Conservation (phyloP, 1,140 invertebrate species). For the Eciton burchellii region DNA sequence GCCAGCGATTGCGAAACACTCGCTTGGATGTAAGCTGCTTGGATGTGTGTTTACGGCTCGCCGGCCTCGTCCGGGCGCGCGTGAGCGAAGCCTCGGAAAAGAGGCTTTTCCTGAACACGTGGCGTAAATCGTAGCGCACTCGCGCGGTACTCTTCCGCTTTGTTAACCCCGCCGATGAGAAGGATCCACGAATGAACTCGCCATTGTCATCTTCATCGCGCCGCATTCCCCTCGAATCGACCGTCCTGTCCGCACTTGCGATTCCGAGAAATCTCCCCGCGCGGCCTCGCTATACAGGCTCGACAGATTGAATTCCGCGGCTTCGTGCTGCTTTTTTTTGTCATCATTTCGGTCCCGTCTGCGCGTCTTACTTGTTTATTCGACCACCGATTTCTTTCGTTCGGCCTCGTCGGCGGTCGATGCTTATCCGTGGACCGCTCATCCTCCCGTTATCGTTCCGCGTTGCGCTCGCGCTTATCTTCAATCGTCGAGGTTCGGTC, state of each 20-base stretch:
- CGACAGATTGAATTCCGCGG: conserved; percentile 24
- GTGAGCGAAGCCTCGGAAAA: conserved; percentile 12
- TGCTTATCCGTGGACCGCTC: conserved; percentile 3
- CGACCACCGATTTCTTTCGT: background rate
- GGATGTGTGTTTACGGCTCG: conserved; percentile 31
- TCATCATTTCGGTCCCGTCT: background rate
- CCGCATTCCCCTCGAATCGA: conserved; percentile 9
- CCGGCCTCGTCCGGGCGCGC: conserved; percentile 2
- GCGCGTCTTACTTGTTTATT: background rate
- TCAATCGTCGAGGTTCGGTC: background rate
- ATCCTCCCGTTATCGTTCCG: conserved; percentile 35
- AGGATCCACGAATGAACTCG: background rate
- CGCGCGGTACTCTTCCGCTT: background rate
- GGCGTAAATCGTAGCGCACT: conserved; percentile 30
- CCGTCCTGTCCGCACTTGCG: background rate
- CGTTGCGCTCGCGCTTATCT: conserved; percentile 58
- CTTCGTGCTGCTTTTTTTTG: conserved; percentile 28
- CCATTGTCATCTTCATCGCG: conserved; percentile 16
- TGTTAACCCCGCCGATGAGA: background rate
- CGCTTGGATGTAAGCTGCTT: conserved; percentile 30
- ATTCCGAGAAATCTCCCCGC: background rate
- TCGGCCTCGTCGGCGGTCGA: conserved; percentile 20
- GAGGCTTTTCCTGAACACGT: conserved; percentile 13
- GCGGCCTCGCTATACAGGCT: background rate
- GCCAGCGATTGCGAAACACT: background rate